A percentile compares a stretch with the other conserved stretches of the same genome.
These are phyloP conservation scores for Brotula barbata DNA, from an alignment of 2,797 vertebrate species.

Conservation along the genomic window DNA sequence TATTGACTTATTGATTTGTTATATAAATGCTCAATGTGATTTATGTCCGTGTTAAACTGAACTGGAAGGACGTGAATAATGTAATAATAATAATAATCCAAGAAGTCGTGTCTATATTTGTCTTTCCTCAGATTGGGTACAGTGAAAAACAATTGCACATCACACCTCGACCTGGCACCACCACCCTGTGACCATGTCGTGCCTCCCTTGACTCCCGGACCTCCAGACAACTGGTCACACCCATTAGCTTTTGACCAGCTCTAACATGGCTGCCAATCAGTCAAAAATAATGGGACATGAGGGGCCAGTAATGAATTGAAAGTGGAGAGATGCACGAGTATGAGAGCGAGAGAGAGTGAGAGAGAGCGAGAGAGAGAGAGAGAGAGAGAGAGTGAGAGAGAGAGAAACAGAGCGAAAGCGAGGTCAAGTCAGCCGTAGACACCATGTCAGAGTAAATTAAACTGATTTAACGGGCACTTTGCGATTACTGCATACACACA, in stretches of 20 bases:
- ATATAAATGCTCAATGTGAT: too few species aligned
- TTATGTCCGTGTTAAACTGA: not conserved
- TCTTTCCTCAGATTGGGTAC: not conserved
- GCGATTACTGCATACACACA: constrained; percentile 19
- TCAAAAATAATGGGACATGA: constrained; percentile 3
- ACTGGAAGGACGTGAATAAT: not conserved
- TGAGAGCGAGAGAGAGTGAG: too few species aligned
- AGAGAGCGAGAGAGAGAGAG: constrained; percentile 12
- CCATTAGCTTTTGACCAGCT: not conserved
- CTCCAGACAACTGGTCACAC: not conserved
- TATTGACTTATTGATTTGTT: not conserved
- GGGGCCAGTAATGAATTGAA: constrained; percentile 12
- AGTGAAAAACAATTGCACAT: not conserved
- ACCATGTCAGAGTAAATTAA: not conserved
- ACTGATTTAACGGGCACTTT: constrained; percentile 35
- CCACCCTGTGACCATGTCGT: too few species aligned
- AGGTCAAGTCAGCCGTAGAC: constrained; percentile 1
- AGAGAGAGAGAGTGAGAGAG: not conserved
- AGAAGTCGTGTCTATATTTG: not conserved
- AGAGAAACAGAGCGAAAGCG: not conserved
- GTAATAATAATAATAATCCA: not conserved
- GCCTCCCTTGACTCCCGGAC: not conserved
- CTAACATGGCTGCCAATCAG: not conserved
- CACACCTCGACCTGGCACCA: too few species aligned
- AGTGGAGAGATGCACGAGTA: constrained; percentile 1